Conservation (phyloP, 1,140 invertebrate species). For the Bombyx mandarina region DNA sequence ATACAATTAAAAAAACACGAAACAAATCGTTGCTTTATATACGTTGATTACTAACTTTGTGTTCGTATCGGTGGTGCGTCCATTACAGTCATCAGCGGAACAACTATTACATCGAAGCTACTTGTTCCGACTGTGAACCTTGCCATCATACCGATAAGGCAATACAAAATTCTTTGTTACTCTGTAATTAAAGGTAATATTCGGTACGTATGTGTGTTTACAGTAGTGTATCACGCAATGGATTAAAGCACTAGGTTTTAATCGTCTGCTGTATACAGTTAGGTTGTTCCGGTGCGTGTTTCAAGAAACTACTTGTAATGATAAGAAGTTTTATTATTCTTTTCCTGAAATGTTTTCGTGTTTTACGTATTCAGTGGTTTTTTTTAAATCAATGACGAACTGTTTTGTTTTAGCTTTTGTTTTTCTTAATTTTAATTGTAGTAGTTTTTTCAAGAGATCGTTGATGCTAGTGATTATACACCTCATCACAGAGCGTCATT, state of each 20-base stretch:
- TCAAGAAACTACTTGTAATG: too few relatives aligned
- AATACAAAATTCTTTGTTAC: conserved; percentile 34
- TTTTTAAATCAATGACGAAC: too few relatives aligned
- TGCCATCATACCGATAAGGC: conserved; percentile 32
- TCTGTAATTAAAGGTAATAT: conserved; percentile 56
- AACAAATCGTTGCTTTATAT: conserved; percentile 1
- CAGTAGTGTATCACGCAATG: conserved; percentile 45
- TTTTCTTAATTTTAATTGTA: too few relatives aligned
- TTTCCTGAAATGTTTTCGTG: too few relatives aligned
- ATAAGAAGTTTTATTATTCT: too few relatives aligned
- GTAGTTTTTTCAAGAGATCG: too few relatives aligned
- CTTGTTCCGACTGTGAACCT: conserved; percentile 15
- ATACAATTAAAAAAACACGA: conserved; percentile 1
- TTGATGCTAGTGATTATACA: too few relatives aligned
- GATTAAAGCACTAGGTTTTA: conserved; percentile 1
- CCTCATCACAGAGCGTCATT: too few relatives aligned
- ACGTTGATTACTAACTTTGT: conserved; percentile 4
- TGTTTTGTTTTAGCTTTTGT: too few relatives aligned
- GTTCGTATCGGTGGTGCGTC: conserved; percentile 10
- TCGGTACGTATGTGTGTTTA: conserved; percentile 39
- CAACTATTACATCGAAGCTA: conserved; percentile 15
- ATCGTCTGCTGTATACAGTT: too few relatives aligned
- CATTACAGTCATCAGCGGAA: conserved; percentile 18
- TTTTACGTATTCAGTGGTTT: too few relatives aligned
- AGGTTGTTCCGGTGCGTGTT: too few relatives aligned